Conservation (phyloP, 2,113 vertebrate genomes). For the Malaclemys terrapin region DNA sequence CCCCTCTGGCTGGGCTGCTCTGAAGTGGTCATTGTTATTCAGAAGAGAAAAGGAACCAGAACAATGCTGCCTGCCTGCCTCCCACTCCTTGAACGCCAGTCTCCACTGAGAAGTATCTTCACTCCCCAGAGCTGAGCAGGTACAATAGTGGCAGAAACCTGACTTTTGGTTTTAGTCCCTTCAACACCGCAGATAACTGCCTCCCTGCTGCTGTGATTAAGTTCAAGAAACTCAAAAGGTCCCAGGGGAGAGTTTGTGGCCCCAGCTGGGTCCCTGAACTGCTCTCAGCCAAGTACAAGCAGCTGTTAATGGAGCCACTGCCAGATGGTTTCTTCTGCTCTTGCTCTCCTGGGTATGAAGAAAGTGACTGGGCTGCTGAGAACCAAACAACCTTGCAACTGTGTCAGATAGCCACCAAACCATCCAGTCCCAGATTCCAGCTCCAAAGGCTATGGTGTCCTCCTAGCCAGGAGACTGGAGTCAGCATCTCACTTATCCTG, state of each 20-base stretch:
- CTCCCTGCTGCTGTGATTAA: constrained; percentile 51
- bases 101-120: neutral
- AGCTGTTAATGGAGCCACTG: neutral
- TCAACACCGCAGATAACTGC: neutral
- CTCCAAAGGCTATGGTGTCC: neutral
- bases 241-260: neutral
- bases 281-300: neutral
- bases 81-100: neutral
- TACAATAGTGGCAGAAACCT: neutral
- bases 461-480: neutral
- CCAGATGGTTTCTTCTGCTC: neutral
- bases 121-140: neutral
- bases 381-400: neutral
- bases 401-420: neutral
- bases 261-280: neutral
- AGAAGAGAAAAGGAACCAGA: neutral
- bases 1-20: neutral
- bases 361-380: neutral
- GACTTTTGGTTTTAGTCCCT: neutral
- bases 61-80: neutral
- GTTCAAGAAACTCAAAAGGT: constrained; percentile 46
- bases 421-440: accelerated
- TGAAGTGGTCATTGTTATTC: neutral
- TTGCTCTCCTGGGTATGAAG: neutral
- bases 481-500: neutral